Evolutionary conservation across 2,888 invertebrate genomes (phyloP), one percentile per base, ranked within the genome.

Genomic region (Amphipoea lucens): DNA sequence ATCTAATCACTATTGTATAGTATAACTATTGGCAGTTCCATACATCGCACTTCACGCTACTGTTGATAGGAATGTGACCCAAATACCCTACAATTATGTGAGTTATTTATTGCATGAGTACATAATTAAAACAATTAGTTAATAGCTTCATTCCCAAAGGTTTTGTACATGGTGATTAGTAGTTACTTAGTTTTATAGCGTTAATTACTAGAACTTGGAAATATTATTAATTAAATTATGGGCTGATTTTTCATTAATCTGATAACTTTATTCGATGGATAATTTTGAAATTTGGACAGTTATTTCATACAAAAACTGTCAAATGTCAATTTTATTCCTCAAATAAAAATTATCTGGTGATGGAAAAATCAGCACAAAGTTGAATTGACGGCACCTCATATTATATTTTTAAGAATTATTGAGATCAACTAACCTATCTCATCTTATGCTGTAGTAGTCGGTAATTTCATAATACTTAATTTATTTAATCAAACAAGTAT

Each of bases 101-200:
- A 79, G 74, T 76, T 66, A 88, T 78, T 78, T 54, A 77, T 81
- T 87, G 74, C 76, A 76, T 42, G 51, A 68, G 6, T 40, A 67
- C 17, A 7, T 80, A 72, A 84, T 88, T 83, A 81, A 85, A 83
- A 54, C 74, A 79, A 82, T 84, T 75, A 78, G 69, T 75, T 78
- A 72, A 82, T 76, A 62, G 69, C 62, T 87, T 78, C 12, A 78
- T 73, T 67, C 86, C 74, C 71, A 51, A 72, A 42, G 65, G 76
- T 48, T 75, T 65, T 40, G 20, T 40, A 51, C 29, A 36, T 36
- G 29, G 51, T 20, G 45, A 57, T 71, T 83, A 45, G 0, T 14
- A n/a, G 5, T 23, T 48, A 63, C 20, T 54, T 40, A 45, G 20
- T 60, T 20, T 12, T 17, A 14, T 17, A 3, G 7, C n/a, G 23